These are phyloP conservation scores for Aporrectodea caliginosa DNA, from an alignment of 1,140 invertebrate genomes.

Conservation along the genomic window DNA sequence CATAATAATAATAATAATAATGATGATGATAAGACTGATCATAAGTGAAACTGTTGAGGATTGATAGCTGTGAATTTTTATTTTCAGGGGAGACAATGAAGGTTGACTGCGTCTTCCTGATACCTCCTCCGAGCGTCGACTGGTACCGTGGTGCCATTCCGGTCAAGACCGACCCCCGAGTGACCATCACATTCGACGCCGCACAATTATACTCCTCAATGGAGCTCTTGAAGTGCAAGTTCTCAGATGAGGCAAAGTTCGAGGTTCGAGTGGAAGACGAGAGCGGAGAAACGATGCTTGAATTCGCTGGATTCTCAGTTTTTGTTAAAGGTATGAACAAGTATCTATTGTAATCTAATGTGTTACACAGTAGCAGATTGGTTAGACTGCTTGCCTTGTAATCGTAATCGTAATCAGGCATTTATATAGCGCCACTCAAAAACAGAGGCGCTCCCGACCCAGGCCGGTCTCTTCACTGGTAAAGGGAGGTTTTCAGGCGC, in stretches of 20 bases:
- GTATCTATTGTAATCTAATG: no score
- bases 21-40: no score
- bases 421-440: no score
- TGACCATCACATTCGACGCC: constrained; percentile 62
- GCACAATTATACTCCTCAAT: constrained; percentile 83
- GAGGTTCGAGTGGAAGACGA: constrained; percentile 77
- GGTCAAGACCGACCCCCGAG: constrained; percentile 43
- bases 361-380: no score
- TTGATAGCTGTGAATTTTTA: no score
- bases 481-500: no score
- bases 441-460: no score
- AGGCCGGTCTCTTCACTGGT: no score
- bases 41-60: no score
- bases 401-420: no score
- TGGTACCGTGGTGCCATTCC: constrained; percentile 30
- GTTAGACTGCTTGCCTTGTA: no score
- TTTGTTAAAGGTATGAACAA: constrained; percentile 79
- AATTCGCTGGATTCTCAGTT: constrained; percentile 79
- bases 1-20: no score
- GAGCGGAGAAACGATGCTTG: constrained; percentile 79
- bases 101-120: constrained; percentile 42
- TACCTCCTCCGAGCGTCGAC: constrained; percentile 29
- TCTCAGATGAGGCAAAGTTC: constrained; percentile 96
- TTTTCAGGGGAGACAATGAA: constrained; percentile 45
- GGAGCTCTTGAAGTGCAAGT: constrained; percentile 90